Evolutionary conservation across 2,797 vertebrate genomes (phyloP).

Genomic region (Sternarchorhynchus goeldii): DNA sequence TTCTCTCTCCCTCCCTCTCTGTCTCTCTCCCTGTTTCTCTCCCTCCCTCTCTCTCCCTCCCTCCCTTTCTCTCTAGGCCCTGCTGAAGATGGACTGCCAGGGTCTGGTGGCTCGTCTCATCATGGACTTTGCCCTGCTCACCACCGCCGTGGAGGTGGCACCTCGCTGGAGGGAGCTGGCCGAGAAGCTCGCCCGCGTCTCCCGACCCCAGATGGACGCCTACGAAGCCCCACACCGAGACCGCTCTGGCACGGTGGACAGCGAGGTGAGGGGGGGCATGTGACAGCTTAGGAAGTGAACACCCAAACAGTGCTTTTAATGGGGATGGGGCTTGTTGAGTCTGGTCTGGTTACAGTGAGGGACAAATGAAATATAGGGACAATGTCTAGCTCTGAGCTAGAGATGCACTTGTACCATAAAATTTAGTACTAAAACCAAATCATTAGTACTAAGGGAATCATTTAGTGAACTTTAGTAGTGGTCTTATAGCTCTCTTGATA

Average conservation of each 20-base stretch:
- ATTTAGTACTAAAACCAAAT: too few species aligned
- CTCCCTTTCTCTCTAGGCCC: conserved; percentile 67
- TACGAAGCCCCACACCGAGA: conserved; percentile 94
- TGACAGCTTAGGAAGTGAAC: too few species aligned
- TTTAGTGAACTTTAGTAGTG: too few species aligned
- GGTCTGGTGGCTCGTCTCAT: conserved; percentile 90
- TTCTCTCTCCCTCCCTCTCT: too few species aligned
- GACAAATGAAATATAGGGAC: too few species aligned
- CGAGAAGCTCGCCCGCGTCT: conserved; percentile 88
- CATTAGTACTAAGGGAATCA: too few species aligned
- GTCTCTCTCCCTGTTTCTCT: neutral
- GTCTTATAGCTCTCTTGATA: too few species aligned
- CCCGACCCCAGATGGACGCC: conserved; percentile 93
- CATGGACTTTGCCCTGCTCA: conserved; percentile 92
- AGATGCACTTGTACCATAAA: too few species aligned
- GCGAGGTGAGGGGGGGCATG: conserved; percentile 78
- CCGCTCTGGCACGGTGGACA: conserved; percentile 85
- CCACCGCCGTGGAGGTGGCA: conserved; percentile 93
- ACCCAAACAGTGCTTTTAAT: too few species aligned
- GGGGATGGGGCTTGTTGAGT: too few species aligned
- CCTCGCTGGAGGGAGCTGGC: conserved; percentile 95
- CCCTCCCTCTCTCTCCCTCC: conserved; percentile 55
- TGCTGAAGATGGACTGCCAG: conserved; percentile 97
- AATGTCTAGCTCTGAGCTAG: too few species aligned
- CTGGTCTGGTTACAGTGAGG: too few species aligned